Percentiles rank a stretch among this genome's conserved stretches.
phyloP scores from a whole-genome alignment of 2,113 vertebrate species.

The Sciurus niger region DNA sequence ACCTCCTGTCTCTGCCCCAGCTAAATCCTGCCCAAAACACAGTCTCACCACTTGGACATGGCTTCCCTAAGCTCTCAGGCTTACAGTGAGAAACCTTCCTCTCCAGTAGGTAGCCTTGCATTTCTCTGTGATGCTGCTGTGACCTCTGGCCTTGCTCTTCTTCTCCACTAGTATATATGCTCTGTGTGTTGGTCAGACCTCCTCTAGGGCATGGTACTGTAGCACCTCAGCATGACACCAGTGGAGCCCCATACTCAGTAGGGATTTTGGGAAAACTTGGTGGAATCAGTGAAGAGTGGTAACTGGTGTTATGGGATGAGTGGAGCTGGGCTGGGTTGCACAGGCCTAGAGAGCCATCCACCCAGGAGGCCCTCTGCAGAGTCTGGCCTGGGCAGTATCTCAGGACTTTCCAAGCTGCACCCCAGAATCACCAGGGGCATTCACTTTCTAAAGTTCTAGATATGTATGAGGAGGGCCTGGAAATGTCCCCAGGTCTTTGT shows the following conservation, averaged over 20 bases:
- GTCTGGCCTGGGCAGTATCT: neutral
- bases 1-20: neutral
- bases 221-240: neutral
- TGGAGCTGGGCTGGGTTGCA: neutral
- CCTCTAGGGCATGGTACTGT: neutral
- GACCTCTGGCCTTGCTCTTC: neutral
- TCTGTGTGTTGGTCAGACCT: neutral
- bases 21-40: neutral
- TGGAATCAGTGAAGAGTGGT: neutral
- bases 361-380: neutral
- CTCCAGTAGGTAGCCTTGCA: neutral
- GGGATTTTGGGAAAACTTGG: neutral
- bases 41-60: neutral
- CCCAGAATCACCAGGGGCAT: too few relatives aligned
- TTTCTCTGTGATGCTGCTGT: neutral
- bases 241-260: neutral
- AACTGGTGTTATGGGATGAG: neutral
- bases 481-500: neutral
- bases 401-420: neutral
- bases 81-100: neutral
- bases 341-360: neutral
- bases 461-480: neutral
- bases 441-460: neutral
- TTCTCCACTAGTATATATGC: neutral
- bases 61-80: neutral